Percentiles rank a stretch among this genome's conserved stretches.
phyloP scores from a whole-genome alignment of 1,140 invertebrate genomes.

The Ips typographus region DNA sequence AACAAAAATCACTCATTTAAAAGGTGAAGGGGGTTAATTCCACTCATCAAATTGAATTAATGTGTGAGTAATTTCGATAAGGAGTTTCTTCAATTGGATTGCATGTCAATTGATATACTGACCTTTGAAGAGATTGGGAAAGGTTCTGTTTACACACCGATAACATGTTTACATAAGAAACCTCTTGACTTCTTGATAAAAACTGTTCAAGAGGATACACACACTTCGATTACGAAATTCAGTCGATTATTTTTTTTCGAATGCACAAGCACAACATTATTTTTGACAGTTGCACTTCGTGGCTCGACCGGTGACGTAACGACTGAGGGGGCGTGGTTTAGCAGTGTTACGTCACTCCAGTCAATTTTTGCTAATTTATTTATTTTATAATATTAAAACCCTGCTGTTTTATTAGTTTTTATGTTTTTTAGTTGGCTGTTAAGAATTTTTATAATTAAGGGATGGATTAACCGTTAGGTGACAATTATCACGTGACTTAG shows the following conservation, averaged over 20 bases:
- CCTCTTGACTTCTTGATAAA: constrained; percentile 12
- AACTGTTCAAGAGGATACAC: constrained; percentile 1
- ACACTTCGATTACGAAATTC: constrained; percentile 6
- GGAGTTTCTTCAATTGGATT: constrained; percentile 18
- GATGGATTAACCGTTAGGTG: too few relatives aligned
- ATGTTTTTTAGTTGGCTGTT: too few relatives aligned
- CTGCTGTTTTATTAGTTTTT: too few relatives aligned
- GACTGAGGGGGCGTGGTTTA: too few relatives aligned
- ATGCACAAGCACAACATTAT: neutral
- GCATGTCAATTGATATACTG: constrained; percentile 37
- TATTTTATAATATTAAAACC: too few relatives aligned
- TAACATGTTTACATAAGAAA: constrained; percentile 40
- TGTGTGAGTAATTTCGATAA: constrained; percentile 15
- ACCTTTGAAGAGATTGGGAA: constrained; percentile 45
- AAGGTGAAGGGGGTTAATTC: constrained; percentile 22
- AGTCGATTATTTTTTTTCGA: constrained; percentile 9
- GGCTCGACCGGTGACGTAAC: too few relatives aligned
- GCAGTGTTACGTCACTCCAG: too few relatives aligned
- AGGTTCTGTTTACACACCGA: constrained; percentile 44
- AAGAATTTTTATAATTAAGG: too few relatives aligned
- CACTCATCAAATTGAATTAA: constrained; percentile 13
- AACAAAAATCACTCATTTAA: constrained; percentile 11
- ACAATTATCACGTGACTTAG: too few relatives aligned
- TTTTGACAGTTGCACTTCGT: constrained; percentile 11
- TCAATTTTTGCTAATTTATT: too few relatives aligned